Base-by-base conservation (phyloP, 2,113 vertebrate genomes). In the Alethe castanea region DNA sequence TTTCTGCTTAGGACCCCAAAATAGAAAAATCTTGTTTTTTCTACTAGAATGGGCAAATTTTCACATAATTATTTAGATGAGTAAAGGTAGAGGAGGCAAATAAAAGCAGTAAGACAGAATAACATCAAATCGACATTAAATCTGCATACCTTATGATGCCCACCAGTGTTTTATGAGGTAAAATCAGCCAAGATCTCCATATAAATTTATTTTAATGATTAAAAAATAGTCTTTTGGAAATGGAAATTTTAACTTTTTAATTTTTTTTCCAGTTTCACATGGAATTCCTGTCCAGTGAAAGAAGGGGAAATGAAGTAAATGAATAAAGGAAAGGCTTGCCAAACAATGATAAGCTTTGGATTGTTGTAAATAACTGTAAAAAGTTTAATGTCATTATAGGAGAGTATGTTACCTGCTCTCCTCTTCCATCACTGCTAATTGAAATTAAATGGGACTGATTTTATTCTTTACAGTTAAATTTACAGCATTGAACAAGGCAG, bases 281-380 rank as follows among this genome's bases (percentile, higher is more conserved):
- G 29, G 52, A 78, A 84, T 95, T 96, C 52, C 35, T 91, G 82
- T 70, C 60, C 31, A 74, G 25, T 87, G 70, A 72, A 87, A 78
- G n/a, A 92, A 94, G 44, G 25, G 65, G 70, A 89, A 89, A 79
- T 91, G 15, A 81, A 95, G 42, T 69, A 88, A 93, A 91, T 89
- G 71, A 72, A 79, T 85, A 76, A 91, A 90, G 62, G 52, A 45
- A 90, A 87, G 57, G 31, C 57, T 87, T 90, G 70, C 66, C 61
- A 92, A 81, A 29, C 36, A 89, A 14, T 85, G 83, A 74, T 87
- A 95, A 93, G n/a, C 57, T 87, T 79, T 64, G 26, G 15, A 40
- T 74, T 91, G 57, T 64, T 83, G 29, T 22, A 85, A 81, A 50
- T 72, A 48, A 44, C 48, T 60, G 18, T 33, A 8, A 48, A 45